A percentile compares a stretch with the other conserved stretches of the same genome.
These are phyloP conservation scores for Falco punctatus DNA, from an alignment of 2,113 vertebrate genomes.

Conservation along the genomic window DNA sequence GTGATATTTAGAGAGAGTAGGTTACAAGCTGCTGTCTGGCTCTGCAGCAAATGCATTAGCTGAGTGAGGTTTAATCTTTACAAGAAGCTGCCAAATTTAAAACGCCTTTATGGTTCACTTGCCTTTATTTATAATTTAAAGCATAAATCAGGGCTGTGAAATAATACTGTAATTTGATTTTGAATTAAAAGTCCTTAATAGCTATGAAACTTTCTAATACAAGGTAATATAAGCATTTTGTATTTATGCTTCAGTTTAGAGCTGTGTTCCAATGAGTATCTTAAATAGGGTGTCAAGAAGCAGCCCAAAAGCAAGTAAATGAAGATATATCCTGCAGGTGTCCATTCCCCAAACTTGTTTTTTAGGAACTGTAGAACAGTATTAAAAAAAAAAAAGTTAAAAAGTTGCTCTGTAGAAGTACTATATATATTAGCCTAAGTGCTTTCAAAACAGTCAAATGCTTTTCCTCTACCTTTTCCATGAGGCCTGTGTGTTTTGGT, in stretches of 20 bases:
- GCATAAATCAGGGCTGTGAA: neutral
- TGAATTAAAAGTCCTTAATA: neutral
- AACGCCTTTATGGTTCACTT: constrained; percentile 26
- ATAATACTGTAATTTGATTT: neutral
- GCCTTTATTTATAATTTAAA: constrained; percentile 26
- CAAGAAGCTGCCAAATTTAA: neutral
- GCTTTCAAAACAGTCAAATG: neutral
- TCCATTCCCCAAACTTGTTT: neutral
- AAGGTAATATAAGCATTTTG: neutral
- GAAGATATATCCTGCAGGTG: neutral
- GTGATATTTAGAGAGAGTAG: neutral
- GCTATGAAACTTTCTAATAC: neutral
- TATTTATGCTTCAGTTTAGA: neutral
- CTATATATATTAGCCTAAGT: neutral
- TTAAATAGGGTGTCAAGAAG: neutral
- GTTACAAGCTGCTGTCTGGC: neutral
- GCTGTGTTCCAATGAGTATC: neutral
- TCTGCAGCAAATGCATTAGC: neutral
- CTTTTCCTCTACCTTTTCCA: neutral
- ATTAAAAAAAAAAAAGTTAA: neutral
- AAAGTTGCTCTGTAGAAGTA: neutral
- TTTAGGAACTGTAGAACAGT: neutral
- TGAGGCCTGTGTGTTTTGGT: neutral
- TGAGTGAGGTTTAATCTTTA: constrained; percentile 22
- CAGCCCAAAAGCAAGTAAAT: neutral